Percentiles rank a stretch among this genome's conserved stretches.
These are phyloP conservation scores for Synchiropus splendidus DNA, from an alignment of 2,113 vertebrate species.

Conservation along the genomic window DNA sequence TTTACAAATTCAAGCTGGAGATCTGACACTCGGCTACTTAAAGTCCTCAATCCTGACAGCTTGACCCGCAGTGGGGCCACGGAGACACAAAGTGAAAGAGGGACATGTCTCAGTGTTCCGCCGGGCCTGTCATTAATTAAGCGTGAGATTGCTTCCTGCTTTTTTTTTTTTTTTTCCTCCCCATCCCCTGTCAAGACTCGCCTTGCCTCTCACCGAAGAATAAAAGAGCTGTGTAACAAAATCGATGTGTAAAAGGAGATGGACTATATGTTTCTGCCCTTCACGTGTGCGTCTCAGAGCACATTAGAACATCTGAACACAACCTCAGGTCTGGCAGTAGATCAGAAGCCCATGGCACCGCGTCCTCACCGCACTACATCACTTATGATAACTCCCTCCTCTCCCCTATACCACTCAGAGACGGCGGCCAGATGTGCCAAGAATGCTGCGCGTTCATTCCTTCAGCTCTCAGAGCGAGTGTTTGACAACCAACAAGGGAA, in stretches of 20 bases:
- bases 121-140: conserved; percentile 57
- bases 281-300: too few species aligned
- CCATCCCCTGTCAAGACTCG: conserved; percentile 14
- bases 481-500: conserved; percentile 48
- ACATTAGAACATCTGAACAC: conserved; percentile 2
- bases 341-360: conserved; percentile 30
- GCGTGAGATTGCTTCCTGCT: conserved; percentile 46
- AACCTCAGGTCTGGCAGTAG: conserved; percentile 1
- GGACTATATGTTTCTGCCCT: conserved; percentile 8
- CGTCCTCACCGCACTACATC: conserved; percentile 40
- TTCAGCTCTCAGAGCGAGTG: conserved; percentile 26
- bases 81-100: conserved; percentile 7
- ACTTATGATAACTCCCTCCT: conserved; percentile 44
- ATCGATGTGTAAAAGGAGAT: conserved; percentile 24
- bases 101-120: conserved; percentile 17
- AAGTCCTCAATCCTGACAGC: neutral
- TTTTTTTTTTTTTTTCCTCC: too few species aligned
- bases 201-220: conserved; percentile 23
- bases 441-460: conserved; percentile 25
- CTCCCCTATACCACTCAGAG: conserved; percentile 27
- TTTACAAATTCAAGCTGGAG: neutral
- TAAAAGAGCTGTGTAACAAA: conserved; percentile 5
- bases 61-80: conserved; percentile 9
- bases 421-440: conserved; percentile 46
- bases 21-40: neutral